Percentiles rank a stretch among this genome's conserved stretches.
Evolutionary conservation across 1,140 invertebrate genomes (phyloP).

Genomic region (Pentalonia nigronervosa): DNA sequence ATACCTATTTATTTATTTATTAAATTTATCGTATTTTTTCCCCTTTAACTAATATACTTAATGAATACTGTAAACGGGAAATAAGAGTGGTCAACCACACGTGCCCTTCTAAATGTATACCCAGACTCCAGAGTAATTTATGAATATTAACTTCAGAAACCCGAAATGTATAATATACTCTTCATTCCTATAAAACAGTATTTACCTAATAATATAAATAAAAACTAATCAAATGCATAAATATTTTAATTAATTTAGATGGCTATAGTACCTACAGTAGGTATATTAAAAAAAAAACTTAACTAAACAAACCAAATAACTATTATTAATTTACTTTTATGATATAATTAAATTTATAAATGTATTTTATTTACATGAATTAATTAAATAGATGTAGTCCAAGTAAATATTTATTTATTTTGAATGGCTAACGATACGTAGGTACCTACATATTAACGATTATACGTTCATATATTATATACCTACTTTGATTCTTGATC

Average conservation of each 20-base stretch:
- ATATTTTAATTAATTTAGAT: not conserved
- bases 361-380: not conserved
- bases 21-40: not conserved
- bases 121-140: not conserved
- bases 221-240: not conserved
- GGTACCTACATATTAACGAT: not conserved
- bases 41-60: not conserved
- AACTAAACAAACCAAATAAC: slow-evolving; percentile 3
- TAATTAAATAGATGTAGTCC: not conserved
- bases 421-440: not conserved
- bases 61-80: not conserved
- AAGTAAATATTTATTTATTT: slow-evolving; percentile 12
- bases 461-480: not conserved
- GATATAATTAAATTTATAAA: not conserved
- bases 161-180: not conserved
- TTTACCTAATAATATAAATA: slow-evolving; percentile 20
- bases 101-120: not conserved
- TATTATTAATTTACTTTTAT: slow-evolving; percentile 8
- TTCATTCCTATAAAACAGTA: not conserved
- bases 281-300: not conserved
- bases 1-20: not conserved
- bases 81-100: not conserved
- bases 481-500: not conserved
- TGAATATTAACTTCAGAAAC: not conserved
- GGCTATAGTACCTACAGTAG: not conserved